Percentiles rank a stretch among this genome's conserved stretches.
These are phyloP conservation scores for Centropyge bicolor DNA, from an alignment of 2,797 vertebrate species.

Conservation along the genomic window DNA sequence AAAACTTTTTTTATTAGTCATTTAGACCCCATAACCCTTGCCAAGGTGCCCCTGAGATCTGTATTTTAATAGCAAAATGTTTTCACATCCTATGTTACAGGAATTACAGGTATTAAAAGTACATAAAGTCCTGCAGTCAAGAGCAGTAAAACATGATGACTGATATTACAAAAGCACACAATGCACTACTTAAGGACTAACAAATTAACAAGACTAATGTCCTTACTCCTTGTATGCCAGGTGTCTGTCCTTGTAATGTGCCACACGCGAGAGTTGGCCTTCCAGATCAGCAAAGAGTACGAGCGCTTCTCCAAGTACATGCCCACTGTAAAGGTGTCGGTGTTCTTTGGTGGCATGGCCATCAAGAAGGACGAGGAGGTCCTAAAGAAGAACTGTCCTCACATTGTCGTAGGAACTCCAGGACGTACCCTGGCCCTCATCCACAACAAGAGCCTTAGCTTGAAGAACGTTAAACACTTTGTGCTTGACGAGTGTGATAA, in stretches of 20 bases:
- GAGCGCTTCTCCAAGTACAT: slow-evolving; percentile 96
- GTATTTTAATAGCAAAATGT: neutral
- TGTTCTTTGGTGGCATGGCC: slow-evolving; percentile 91
- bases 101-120: no score
- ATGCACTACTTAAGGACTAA: neutral
- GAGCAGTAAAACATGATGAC: neutral
- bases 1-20: no score
- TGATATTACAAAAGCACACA: neutral
- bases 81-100: no score
- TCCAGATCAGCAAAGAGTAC: slow-evolving; percentile 96
- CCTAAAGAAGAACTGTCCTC: slow-evolving; percentile 91
- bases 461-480: slow-evolving; percentile 92
- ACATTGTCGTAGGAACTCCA: slow-evolving; percentile 91
- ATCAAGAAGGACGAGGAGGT: slow-evolving; percentile 92
- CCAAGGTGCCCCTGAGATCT: neutral
- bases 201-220: neutral
- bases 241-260: slow-evolving; percentile 94
- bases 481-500: slow-evolving; percentile 93
- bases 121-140: neutral
- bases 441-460: slow-evolving; percentile 87
- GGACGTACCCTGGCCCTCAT: slow-evolving; percentile 90
- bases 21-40: no score
- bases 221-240: slow-evolving; percentile 63
- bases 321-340: slow-evolving; percentile 90
- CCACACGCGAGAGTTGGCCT: slow-evolving; percentile 92